Conservation (phyloP, 2,888 invertebrate species). For the Dolomedes plantarius region DNA sequence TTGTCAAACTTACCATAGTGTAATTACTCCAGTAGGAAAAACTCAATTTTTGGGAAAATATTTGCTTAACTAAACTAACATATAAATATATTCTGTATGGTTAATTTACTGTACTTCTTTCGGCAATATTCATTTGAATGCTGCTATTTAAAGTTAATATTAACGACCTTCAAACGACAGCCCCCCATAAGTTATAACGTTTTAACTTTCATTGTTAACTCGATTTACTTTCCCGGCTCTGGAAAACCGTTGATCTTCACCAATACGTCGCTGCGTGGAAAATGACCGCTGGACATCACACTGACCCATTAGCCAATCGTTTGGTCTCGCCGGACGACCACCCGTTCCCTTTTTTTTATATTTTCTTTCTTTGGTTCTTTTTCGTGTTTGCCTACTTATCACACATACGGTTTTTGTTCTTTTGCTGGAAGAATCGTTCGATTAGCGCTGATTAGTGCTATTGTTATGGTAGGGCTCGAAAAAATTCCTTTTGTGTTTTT, state of each 20-base stretch:
- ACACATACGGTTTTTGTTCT: slow-evolving; percentile 56
- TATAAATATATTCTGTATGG: too few relatives aligned
- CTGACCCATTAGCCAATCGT: slow-evolving; percentile 68
- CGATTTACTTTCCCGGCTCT: too few relatives aligned
- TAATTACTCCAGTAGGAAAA: too few relatives aligned
- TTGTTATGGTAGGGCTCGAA: not conserved
- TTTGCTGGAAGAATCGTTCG: not conserved
- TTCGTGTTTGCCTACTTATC: slow-evolving; percentile 61
- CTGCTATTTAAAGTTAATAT: too few relatives aligned
- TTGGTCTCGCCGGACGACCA: slow-evolving; percentile 54
- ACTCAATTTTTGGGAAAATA: too few relatives aligned
- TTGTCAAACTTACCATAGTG: too few relatives aligned
- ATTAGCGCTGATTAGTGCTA: slow-evolving; percentile 6
- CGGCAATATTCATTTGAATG: too few relatives aligned
- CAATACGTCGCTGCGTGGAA: slow-evolving; percentile 39
- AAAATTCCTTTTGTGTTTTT: not conserved
- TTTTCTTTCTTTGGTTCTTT: slow-evolving; percentile 1
- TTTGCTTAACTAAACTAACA: too few relatives aligned
- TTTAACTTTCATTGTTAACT: too few relatives aligned
- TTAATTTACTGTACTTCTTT: too few relatives aligned
- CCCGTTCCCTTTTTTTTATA: slow-evolving; percentile 11
- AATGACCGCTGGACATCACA: slow-evolving; percentile 65
- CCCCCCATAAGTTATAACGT: too few relatives aligned
- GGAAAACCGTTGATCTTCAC: slow-evolving; percentile 13
- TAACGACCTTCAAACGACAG: too few relatives aligned